Percentiles rank a stretch among this genome's conserved stretches.
Conservation (phyloP, 2,888 invertebrate species). For the Cerastis rubricosa region DNA sequence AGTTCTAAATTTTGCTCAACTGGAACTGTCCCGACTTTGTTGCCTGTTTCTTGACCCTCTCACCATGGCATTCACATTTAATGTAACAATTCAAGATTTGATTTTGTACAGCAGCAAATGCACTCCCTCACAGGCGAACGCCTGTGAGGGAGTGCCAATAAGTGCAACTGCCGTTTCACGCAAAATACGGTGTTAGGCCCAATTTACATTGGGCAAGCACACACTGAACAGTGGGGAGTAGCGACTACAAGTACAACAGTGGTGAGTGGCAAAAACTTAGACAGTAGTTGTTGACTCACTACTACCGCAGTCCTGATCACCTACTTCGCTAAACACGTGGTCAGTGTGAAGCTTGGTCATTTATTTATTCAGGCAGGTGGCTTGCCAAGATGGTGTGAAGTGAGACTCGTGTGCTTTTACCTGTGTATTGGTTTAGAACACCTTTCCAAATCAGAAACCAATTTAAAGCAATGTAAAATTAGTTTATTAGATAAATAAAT, state of each 20-base stretch:
- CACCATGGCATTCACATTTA: too few species aligned
- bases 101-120: too few species aligned
- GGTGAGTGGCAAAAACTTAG: not conserved
- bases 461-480: conserved; percentile 24
- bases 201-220: not conserved
- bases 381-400: not conserved
- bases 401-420: not conserved
- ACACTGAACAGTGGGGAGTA: not conserved
- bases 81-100: too few species aligned
- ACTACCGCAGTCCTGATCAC: not conserved
- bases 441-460: not conserved
- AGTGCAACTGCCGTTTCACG: not conserved
- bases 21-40: too few species aligned
- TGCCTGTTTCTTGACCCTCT: too few species aligned
- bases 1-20: too few species aligned
- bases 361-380: too few species aligned
- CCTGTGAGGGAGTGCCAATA: too few species aligned
- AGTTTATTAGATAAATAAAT: conserved; percentile 45
- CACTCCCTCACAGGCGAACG: too few species aligned
- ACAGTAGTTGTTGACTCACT: not conserved
- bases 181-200: not conserved
- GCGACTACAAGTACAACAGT: not conserved
- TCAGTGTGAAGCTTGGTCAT: not conserved
- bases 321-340: not conserved
- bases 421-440: not conserved